Conservation (phyloP, 1,140 invertebrate genomes). For the Drosophila santomea region DNA sequence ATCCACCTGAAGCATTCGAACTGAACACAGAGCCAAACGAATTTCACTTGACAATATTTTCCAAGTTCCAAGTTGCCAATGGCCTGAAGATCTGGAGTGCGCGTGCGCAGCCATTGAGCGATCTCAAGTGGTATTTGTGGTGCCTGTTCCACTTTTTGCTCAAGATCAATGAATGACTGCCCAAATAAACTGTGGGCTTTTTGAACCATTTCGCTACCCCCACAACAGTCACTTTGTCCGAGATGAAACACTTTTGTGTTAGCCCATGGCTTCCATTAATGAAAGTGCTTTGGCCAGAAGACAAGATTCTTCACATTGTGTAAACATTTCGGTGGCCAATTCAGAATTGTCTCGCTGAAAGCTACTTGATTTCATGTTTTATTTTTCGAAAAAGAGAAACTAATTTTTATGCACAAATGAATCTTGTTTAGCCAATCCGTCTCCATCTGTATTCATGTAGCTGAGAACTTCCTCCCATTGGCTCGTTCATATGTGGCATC, state of each 20-base stretch:
- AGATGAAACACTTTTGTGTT: conserved; percentile 9
- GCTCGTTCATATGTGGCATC: conserved; percentile 48
- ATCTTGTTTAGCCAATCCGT: too few species aligned
- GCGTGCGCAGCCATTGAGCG: conserved; percentile 73
- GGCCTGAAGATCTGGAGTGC: conserved; percentile 60
- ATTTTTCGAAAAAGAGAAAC: not conserved
- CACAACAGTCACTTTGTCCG: conserved; percentile 20
- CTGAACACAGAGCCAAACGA: conserved; percentile 37
- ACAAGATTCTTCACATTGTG: conserved; percentile 47
- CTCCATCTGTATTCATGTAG: not conserved
- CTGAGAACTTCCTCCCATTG: conserved; percentile 26
- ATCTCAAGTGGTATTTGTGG: conserved; percentile 73
- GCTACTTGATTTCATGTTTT: conserved; percentile 53
- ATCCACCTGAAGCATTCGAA: conserved; percentile 31
- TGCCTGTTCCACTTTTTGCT: conserved; percentile 71
- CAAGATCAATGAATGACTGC: conserved; percentile 43
- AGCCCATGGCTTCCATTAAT: conserved; percentile 50
- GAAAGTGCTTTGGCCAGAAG: conserved; percentile 38
- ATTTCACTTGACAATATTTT: conserved; percentile 83
- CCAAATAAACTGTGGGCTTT: conserved; percentile 33
- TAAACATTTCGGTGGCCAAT: conserved; percentile 66
- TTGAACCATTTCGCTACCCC: conserved; percentile 32
- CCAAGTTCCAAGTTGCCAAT: conserved; percentile 6
- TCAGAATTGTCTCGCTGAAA: conserved; percentile 39
- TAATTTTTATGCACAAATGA: not conserved